A percentile compares a stretch with the other conserved stretches of the same genome.
These are phyloP conservation scores for Wasmannia auropunctata DNA, from an alignment of 1,140 invertebrate genomes.

Conservation along the genomic window DNA sequence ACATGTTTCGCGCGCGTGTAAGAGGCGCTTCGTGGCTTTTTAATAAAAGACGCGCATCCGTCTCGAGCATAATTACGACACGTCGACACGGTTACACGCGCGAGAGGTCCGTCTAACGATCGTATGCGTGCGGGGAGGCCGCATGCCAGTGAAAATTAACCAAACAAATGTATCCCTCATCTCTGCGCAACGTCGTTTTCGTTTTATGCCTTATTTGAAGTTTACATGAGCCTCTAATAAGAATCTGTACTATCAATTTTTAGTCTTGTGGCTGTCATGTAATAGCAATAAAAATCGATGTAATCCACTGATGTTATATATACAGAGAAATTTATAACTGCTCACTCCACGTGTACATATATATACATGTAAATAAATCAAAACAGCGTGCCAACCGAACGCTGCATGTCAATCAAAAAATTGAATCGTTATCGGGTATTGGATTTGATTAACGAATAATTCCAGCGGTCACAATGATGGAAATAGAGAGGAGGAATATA, in stretches of 20 bases:
- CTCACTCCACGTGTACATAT: background rate
- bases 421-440: constrained; percentile 47
- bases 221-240: constrained; percentile 19
- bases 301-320: background rate
- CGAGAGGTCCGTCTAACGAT: constrained; percentile 43
- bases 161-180: constrained; percentile 55
- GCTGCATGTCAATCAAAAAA: constrained; percentile 38
- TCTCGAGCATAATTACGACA: constrained; percentile 50
- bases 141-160: constrained; percentile 49
- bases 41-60: constrained; percentile 54
- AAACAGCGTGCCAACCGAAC: constrained; percentile 2
- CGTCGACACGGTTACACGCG: constrained; percentile 45
- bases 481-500: background rate
- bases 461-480: background rate
- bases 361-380: constrained; percentile 1
- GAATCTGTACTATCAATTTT: constrained; percentile 33
- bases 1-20: constrained; percentile 5
- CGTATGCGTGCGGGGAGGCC: constrained; percentile 15
- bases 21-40: constrained; percentile 43
- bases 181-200: constrained; percentile 29
- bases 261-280: constrained; percentile 2
- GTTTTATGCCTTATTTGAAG: constrained; percentile 40
- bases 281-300: constrained; percentile 2
- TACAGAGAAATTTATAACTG: background rate
- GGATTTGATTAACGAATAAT: constrained; percentile 37